Conservation (phyloP, 1,140 invertebrate species). For the Ylistrum balloti region DNA sequence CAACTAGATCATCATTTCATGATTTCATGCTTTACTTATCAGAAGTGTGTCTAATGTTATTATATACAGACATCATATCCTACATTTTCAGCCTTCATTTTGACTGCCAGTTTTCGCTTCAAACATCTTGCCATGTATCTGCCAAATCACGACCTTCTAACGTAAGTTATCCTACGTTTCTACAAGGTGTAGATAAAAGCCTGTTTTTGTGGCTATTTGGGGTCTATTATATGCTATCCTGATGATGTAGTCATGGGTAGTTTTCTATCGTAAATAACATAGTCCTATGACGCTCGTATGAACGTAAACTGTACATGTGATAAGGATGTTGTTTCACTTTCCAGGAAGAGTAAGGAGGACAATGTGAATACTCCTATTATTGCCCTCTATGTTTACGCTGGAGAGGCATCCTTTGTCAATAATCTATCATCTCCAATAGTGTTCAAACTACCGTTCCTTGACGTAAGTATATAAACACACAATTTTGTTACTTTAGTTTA, state of each 20-base stretch:
- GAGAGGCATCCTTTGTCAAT: conserved; percentile 56
- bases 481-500: no score
- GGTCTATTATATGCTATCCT: no score
- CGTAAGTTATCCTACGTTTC: conserved; percentile 59
- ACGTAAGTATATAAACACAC: conserved; percentile 71
- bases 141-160: conserved; percentile 74
- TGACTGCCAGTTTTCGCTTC: conserved; percentile 75
- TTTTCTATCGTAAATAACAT: neutral
- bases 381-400: conserved; percentile 73
- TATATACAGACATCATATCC: no score
- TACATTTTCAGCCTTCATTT: conserved; percentile 74
- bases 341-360: conserved; percentile 73
- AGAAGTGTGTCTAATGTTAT: no score
- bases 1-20: no score
- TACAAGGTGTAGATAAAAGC: no score
- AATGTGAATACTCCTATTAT: conserved; percentile 79
- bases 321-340: neutral
- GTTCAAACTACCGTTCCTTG: conserved; percentile 73
- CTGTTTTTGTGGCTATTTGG: no score
- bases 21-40: no score
- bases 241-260: no score
- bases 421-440: conserved; percentile 74
- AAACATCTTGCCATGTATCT: conserved; percentile 69
- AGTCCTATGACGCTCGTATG: neutral
- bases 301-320: neutral